Evolutionary conservation across 2,888 invertebrate species (phyloP).

Genomic region (Clitarchus hookeri): DNA sequence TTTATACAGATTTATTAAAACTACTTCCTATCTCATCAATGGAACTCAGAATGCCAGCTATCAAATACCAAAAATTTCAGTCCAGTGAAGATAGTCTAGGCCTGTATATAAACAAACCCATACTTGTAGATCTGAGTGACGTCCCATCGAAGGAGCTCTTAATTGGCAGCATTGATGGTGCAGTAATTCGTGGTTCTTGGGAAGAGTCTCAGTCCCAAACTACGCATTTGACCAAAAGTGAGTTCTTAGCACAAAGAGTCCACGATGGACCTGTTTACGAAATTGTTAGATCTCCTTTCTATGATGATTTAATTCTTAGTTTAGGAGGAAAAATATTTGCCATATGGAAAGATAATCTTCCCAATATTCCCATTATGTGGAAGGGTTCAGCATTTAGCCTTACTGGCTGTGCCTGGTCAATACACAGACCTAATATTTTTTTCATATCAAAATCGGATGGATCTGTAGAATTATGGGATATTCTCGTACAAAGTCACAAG

Average conservation of each 20-base stretch:
- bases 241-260: background rate
- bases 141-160: background rate
- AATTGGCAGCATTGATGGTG: background rate
- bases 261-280: slow-evolving; percentile 7
- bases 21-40: background rate
- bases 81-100: background rate
- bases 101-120: background rate
- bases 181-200: background rate
- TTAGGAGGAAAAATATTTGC: slow-evolving; percentile 6
- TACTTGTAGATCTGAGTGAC: background rate
- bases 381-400: background rate
- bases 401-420: slow-evolving; percentile 17
- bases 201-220: background rate
- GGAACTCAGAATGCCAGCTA: background rate
- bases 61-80: background rate
- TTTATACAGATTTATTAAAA: background rate
- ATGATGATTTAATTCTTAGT: slow-evolving; percentile 1
- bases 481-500: background rate
- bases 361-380: background rate
- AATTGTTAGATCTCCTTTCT: background rate
- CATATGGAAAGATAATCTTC: slow-evolving; percentile 6
- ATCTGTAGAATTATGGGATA: slow-evolving; percentile 19
- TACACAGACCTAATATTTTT: background rate
- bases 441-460: slow-evolving; percentile 4
- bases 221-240: background rate